These are phyloP conservation scores for Micrasema longulum DNA, from an alignment of 1,140 invertebrate species.

Conservation along the genomic window DNA sequence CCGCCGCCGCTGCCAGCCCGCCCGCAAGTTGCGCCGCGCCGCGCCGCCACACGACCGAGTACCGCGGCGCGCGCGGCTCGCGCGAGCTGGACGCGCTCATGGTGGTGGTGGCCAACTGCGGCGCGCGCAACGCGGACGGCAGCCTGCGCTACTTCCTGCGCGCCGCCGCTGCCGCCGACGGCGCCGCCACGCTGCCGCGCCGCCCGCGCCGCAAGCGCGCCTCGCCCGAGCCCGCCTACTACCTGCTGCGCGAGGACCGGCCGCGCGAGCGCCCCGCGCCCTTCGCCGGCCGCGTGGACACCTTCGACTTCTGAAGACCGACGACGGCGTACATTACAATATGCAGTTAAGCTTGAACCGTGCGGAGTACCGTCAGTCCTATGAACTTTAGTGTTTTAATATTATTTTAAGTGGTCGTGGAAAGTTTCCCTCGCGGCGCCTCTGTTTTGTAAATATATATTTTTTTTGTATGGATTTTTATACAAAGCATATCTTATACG, in stretches of 20 bases:
- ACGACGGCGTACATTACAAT: conserved; percentile 6
- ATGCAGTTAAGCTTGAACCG: conserved; percentile 29
- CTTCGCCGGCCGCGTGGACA: conserved; percentile 46
- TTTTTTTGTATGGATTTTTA: conserved; percentile 42
- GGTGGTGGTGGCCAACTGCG: conserved; percentile 63
- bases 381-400: conserved; percentile 31
- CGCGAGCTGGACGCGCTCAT: conserved; percentile 62
- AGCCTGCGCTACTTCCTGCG: conserved; percentile 61
- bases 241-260: conserved; percentile 23
- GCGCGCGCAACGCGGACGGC: conserved; percentile 59
- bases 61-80: conserved; percentile 43
- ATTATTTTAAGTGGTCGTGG: conserved; percentile 25
- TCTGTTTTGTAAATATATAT: conserved; percentile 41
- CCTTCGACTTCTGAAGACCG: conserved; percentile 50
- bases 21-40: conserved; percentile 42
- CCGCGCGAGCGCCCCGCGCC: conserved; percentile 33
- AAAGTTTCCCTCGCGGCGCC: conserved; percentile 7
- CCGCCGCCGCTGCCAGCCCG: conserved; percentile 36
- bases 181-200: conserved; percentile 30
- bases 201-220: conserved; percentile 34
- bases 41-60: conserved; percentile 43
- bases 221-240: conserved; percentile 43
- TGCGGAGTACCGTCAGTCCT: not conserved
- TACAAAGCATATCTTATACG: conserved; percentile 42
- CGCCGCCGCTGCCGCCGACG: conserved; percentile 40